A percentile compares a stretch with the other conserved stretches of the same genome.
Evolutionary conservation across 1,140 invertebrate genomes (phyloP).

Genomic region (Stegodyphus mimosarum): DNA sequence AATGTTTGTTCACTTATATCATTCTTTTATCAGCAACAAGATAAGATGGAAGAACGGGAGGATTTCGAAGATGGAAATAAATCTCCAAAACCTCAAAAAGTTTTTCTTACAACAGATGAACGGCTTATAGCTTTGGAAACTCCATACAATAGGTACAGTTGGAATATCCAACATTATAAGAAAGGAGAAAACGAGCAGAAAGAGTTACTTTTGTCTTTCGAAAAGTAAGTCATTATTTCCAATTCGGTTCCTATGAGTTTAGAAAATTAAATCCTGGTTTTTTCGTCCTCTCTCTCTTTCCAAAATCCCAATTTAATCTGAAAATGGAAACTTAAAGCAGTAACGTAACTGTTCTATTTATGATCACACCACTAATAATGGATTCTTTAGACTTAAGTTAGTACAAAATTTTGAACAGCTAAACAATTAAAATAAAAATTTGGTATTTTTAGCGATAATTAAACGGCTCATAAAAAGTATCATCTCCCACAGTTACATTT

Average conservation of each 20-base stretch:
- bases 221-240: slow-evolving; percentile 14
- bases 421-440: too few species aligned
- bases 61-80: background rate
- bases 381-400: too few species aligned
- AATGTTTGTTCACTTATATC: background rate
- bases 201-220: background rate
- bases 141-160: slow-evolving; percentile 25
- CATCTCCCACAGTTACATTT: too few species aligned
- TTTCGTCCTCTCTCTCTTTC: too few species aligned
- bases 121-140: slow-evolving; percentile 9
- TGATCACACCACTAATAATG: too few species aligned
- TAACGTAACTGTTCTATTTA: too few species aligned
- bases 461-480: too few species aligned
- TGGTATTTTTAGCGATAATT: too few species aligned
- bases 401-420: too few species aligned
- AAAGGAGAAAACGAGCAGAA: background rate
- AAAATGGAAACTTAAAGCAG: too few species aligned
- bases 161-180: background rate
- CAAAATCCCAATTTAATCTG: too few species aligned
- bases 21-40: slow-evolving; percentile 3
- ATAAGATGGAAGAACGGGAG: background rate
- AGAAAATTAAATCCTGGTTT: too few species aligned
- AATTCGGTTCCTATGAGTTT: background rate
- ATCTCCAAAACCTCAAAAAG: background rate
- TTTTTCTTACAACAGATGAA: background rate